Base-by-base conservation (phyloP, 2,113 vertebrate genomes). In the Cathartes aura region DNA sequence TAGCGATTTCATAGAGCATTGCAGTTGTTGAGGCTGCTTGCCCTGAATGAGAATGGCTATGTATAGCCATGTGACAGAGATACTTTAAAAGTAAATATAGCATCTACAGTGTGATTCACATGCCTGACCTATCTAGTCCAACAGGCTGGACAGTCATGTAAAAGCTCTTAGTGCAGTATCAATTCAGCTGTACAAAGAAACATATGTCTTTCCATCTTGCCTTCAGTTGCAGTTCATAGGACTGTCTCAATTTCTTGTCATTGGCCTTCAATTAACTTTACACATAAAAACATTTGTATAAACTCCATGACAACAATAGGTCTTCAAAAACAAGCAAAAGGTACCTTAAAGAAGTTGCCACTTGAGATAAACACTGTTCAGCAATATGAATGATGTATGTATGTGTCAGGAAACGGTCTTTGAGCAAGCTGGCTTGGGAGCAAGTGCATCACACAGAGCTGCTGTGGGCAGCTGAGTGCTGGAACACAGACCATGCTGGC, bases 21-120 rank as follows among this genome's bases (percentile, higher is more conserved):
- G 90, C 89, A 34, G 89, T 92, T 82, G 86, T 66, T 56, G 92
- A 93, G 80, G 92, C 91, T 90, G 87, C 93, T 92, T 58, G 92
- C 27, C 95, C 90, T 86, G 82, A 63, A 79, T 70, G 66, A 87
- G 88, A 91, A 89, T 81, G 73, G 87, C 96, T 97, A 96, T 97
- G 96, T 95, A 97, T 94, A 98, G 95, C 64, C 86, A 80, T 68
- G 88, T 74, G 87, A 89, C 78, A 80, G 90, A 91, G 90, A 63
- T 43, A 95, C 85, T 96, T 92, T 38, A 87, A 79, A 96, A 70
- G 83, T 98, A 98, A 98, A 98, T 98, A 97, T 98, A 98, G 98
- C 82, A 92, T 63, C 93, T 79, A 24, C 85, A 92, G 75, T 32
- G 90, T 36, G 85, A 94, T 78, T 93, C 32, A 38, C 97, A 93